Evolutionary conservation across 2,797 vertebrate genomes (phyloP), one percentile per base, ranked within the genome.

Genomic region (Rhynchonycteris naso): DNA sequence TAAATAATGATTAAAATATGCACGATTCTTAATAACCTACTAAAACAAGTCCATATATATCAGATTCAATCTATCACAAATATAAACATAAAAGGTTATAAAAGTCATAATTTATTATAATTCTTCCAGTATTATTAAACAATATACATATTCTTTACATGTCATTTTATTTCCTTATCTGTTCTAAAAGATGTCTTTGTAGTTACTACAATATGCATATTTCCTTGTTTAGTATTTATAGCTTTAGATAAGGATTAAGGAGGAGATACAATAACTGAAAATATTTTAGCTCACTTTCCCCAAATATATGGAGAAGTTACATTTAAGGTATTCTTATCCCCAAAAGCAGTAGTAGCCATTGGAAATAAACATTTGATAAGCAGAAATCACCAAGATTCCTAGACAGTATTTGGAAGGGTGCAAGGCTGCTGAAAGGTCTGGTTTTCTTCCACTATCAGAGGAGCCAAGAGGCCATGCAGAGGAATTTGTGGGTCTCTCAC

Each of bases 1-100:
- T 66, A 96, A 95, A 80, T 94, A 74, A 35, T 79, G 59, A 76
- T 79, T 87, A 95, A 38, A 24, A 26, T 50, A 72, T 72, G 58
- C 4, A 33, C 85, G 26, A 2, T 83, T 59, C 69, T 69, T 83
- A 86, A 47, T 90, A 94, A 63, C 16, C 35, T 80, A 33, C 6
- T 7, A 84, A 95, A 91, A 74, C 28, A n/a, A 50, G 71, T 94
- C 7, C 80, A 43, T 84, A 52, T 68, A 68, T 72, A 43, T 85
- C 19, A 75, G 2, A 87, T 72, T 56, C 78, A 91, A 43, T 78
- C 43, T 74, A 81, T 79, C 11, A 82, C n/a, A 83, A 63, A 43
- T 72, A 54, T 58, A 35, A 96, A 74, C 18, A 65, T 58, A 84
- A 86, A 91, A 78, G 14, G 8, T 59, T 85, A 81, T 79, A 68